Base-by-base conservation (phyloP, 2,113 vertebrate genomes). In the Cochlearius cochlearius region DNA sequence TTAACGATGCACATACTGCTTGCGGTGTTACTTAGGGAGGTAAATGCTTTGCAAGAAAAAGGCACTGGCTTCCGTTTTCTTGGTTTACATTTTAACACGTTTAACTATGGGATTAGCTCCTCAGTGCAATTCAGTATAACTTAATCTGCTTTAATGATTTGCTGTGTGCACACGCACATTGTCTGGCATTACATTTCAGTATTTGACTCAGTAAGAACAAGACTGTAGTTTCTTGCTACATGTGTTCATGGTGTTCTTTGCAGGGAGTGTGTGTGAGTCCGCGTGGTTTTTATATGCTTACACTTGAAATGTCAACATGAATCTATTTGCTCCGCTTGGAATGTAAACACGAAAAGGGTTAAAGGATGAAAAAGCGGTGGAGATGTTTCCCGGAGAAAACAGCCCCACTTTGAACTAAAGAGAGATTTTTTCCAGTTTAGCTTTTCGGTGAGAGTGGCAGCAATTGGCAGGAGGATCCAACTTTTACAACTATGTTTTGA, bases 401-500 rank as follows among this genome's bases (percentile, higher is more conserved):
- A 96, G 71, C 59, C 56, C 76, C 56, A 55, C 88, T 94, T 90
- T 93, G 94, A 94, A 91, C 84, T 83, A 16, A 30, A 71, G 78
- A 76, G 84, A 92, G 92, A 92, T 96, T 96, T 92, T 92, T 94
- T 94, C 94, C 93, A 94, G 71, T 93, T 97, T 97, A 96, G 93
- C 88, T 97, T 95, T 97, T 97, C 90, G 97, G 45, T 96, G 95
- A 97, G 92, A 98, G 96, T 96, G 92, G 86, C 95, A 96, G 53
- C 81, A 96, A 43, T 86, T 98, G 97, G 96, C 97, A 97, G 84
- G 78, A 92, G 79, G n/a, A 47, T 78, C 73, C 82, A 90, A 82
- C 95, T 98, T 98, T 98, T 98, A 98, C 97, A 98, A 98, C 97
- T 98, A 27, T 98, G 97, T 98, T 98, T 98, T 98, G 97, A 97